Evolutionary conservation across 2,797 vertebrate genomes (phyloP).

Genomic region (Pachyuromys duprasi): DNA sequence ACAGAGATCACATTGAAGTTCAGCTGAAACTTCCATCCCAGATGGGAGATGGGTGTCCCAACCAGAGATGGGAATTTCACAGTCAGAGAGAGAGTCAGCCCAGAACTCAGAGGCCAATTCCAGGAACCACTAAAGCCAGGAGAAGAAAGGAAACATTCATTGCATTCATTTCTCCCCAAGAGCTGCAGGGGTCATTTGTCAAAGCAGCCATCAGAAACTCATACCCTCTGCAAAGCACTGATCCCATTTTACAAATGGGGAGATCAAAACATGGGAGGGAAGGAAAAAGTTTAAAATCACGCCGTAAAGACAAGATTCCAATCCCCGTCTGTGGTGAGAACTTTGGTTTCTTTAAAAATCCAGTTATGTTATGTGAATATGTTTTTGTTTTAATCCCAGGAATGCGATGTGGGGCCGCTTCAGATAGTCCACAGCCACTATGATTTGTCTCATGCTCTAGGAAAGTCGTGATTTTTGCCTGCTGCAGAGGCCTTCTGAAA

Average conservation of each 20-base stretch:
- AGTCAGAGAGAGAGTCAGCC: not conserved
- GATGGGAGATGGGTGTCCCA: not conserved
- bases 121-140: not conserved
- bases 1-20: not conserved
- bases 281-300: not conserved
- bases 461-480: too few relatives aligned
- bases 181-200: not conserved
- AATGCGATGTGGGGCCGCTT: too few relatives aligned
- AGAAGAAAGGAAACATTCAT: not conserved
- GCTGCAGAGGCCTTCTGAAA: not conserved
- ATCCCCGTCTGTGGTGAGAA: not conserved
- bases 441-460: too few relatives aligned
- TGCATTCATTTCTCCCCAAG: not conserved
- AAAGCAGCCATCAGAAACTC: not conserved
- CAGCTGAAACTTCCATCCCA: not conserved
- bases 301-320: not conserved
- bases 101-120: not conserved
- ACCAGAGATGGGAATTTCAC: not conserved
- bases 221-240: not conserved
- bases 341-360: too few relatives aligned
- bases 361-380: too few relatives aligned
- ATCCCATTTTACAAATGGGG: not conserved
- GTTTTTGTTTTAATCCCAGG: too few relatives aligned
- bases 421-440: too few relatives aligned
- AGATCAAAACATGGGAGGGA: not conserved